Evolutionary conservation across 2,113 vertebrate species (phyloP).

Genomic region (Mormoops blainvillei): DNA sequence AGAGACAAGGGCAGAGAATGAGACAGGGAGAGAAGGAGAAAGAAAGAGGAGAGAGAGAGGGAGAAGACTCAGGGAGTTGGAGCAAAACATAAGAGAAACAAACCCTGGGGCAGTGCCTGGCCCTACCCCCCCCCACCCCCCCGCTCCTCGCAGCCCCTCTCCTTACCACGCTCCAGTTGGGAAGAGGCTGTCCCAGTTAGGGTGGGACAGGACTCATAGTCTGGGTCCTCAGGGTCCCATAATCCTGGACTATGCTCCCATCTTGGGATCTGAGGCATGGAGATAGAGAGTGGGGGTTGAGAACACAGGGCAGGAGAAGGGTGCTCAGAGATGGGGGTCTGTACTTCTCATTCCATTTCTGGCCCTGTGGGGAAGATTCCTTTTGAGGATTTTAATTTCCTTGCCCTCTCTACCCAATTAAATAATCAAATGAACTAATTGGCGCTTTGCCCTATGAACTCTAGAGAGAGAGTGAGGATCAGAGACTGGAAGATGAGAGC

Average conservation of each 20-base stretch:
- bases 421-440: slow-evolving; percentile 82
- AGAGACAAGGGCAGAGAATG: neutral
- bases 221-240: neutral
- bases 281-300: neutral
- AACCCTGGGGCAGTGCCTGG: neutral
- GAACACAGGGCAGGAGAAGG: neutral
- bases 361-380: slow-evolving; percentile 45
- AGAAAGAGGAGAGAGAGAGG: neutral
- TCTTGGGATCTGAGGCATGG: neutral
- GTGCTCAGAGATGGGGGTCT: neutral
- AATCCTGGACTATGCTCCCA: neutral
- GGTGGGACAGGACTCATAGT: neutral
- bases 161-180: fast-evolving
- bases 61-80: neutral
- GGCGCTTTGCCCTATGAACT: slow-evolving; percentile 79
- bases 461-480: slow-evolving; percentile 41
- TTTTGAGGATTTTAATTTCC: slow-evolving; percentile 82
- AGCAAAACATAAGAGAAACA: neutral
- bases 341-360: neutral
- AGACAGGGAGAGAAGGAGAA: neutral
- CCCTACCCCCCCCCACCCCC: fast-evolving
- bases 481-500: neutral
- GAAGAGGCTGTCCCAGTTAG: neutral
- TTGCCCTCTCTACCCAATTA: slow-evolving; percentile 83
- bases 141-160: fast-evolving